Percentiles rank a stretch among this genome's conserved stretches.
phyloP scores from a whole-genome alignment of 2,888 invertebrate species.

The Pollenia labialis region DNA sequence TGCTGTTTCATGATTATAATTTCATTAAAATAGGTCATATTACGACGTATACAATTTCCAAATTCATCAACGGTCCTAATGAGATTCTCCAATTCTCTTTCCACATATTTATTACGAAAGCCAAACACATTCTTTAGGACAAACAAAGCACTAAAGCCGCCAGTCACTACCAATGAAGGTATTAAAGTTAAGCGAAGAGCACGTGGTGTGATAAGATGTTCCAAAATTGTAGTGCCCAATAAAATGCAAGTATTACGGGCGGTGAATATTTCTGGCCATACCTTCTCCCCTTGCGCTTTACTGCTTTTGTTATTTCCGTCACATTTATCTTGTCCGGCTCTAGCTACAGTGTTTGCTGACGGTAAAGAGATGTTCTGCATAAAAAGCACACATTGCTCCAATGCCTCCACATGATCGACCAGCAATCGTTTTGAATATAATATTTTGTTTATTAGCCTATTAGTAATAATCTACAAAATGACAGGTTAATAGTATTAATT shows the following conservation, averaged over 20 bases:
- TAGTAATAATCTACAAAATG: slow-evolving; percentile 77
- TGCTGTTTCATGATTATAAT: slow-evolving; percentile 82
- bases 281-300: neutral
- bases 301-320: neutral
- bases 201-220: slow-evolving; percentile 80
- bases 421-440: slow-evolving; percentile 82
- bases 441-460: slow-evolving; percentile 79
- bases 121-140: slow-evolving; percentile 80
- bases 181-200: slow-evolving; percentile 77
- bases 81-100: slow-evolving; percentile 80
- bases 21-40: slow-evolving; percentile 83
- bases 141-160: slow-evolving; percentile 80
- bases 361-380: slow-evolving; percentile 45
- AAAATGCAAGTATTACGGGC: slow-evolving; percentile 80
- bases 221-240: slow-evolving; percentile 79
- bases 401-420: slow-evolving; percentile 83
- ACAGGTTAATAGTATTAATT: neutral
- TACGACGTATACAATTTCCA: slow-evolving; percentile 82
- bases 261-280: slow-evolving; percentile 76
- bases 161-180: slow-evolving; percentile 79
- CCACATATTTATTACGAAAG: slow-evolving; percentile 81
- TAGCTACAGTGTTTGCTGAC: neutral
- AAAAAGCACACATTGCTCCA: slow-evolving; percentile 80
- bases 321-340: slow-evolving; percentile 17
- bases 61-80: slow-evolving; percentile 82